phyloP scores from a whole-genome alignment of 2,113 vertebrate genomes.

The Myiozetetes cayanensis region DNA sequence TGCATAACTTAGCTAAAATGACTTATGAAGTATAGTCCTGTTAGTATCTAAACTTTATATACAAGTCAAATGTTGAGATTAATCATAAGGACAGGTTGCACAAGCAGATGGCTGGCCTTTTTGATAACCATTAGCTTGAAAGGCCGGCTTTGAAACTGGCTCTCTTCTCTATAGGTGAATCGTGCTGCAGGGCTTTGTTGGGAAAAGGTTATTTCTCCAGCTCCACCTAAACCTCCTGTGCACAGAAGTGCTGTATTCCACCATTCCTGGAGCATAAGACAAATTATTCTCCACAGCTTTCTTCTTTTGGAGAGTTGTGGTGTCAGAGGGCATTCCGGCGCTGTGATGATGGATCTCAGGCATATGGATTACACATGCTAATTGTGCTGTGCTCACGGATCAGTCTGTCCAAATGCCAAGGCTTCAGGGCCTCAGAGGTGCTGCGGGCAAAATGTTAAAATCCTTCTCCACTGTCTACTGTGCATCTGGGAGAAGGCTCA shows the following conservation, averaged over 20 bases:
- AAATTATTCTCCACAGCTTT: slow-evolving; percentile 4
- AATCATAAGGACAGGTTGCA: slow-evolving; percentile 46
- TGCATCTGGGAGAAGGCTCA: not conserved
- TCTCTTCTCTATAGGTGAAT: slow-evolving; percentile 24
- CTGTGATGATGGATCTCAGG: not conserved
- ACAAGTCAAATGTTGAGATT: slow-evolving; percentile 48
- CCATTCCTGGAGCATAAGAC: not conserved
- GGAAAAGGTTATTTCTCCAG: slow-evolving; percentile 49
- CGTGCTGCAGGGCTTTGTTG: slow-evolving; percentile 20
- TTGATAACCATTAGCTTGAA: slow-evolving; percentile 41
- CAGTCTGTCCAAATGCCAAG: slow-evolving; percentile 48
- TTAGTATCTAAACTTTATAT: slow-evolving; percentile 40
- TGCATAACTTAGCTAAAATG: not conserved
- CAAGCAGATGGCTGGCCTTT: slow-evolving; percentile 48
- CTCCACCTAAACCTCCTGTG: slow-evolving; percentile 18
- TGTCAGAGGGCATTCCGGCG: not conserved
- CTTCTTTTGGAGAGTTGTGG: not conserved
- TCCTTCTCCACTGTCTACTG: not conserved
- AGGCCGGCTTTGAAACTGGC: not conserved
- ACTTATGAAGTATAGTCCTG: not conserved
- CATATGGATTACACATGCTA: slow-evolving; percentile 57
- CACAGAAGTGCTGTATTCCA: not conserved
- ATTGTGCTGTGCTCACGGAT: slow-evolving; percentile 11
- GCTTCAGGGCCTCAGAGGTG: slow-evolving; percentile 13
- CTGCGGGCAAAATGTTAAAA: slow-evolving; percentile 54